A percentile compares a stretch with the other conserved stretches of the same genome.
Conservation (phyloP, 2,113 vertebrate species). For the Uria aalge region DNA sequence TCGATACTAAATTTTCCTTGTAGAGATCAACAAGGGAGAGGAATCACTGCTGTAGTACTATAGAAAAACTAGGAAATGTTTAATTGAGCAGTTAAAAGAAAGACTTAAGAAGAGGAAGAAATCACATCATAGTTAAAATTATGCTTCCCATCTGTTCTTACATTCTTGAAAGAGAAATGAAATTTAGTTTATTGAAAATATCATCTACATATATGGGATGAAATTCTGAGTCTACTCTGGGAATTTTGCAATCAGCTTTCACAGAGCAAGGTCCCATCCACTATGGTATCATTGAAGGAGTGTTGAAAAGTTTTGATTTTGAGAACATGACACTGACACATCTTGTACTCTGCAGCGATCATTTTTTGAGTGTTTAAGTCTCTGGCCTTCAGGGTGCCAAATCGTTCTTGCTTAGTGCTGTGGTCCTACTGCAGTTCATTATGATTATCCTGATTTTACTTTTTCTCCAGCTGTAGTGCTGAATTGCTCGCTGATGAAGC, state of each 20-base stretch:
- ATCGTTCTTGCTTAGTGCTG: background rate
- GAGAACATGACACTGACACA: background rate
- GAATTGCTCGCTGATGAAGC: background rate
- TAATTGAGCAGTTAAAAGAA: background rate
- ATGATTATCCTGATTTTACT: background rate
- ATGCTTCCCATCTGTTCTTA: background rate
- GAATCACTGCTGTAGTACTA: background rate
- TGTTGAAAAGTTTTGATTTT: background rate
- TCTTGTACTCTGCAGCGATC: background rate
- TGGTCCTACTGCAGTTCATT: background rate
- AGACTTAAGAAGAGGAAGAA: background rate
- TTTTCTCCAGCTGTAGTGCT: background rate
- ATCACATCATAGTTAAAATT: background rate
- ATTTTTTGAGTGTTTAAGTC: background rate
- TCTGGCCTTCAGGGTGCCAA: background rate
- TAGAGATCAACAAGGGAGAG: background rate
- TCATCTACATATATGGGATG: background rate
- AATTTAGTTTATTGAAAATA: background rate
- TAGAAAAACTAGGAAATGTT: background rate
- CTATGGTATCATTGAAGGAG: background rate
- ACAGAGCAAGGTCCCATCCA: background rate
- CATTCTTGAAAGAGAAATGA: background rate
- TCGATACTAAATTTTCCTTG: background rate
- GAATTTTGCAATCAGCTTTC: background rate
- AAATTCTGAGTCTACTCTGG: background rate